Percentiles rank a stretch among this genome's conserved stretches.
phyloP scores from a whole-genome alignment of 2,888 invertebrate genomes.

The Biston stratarius region DNA sequence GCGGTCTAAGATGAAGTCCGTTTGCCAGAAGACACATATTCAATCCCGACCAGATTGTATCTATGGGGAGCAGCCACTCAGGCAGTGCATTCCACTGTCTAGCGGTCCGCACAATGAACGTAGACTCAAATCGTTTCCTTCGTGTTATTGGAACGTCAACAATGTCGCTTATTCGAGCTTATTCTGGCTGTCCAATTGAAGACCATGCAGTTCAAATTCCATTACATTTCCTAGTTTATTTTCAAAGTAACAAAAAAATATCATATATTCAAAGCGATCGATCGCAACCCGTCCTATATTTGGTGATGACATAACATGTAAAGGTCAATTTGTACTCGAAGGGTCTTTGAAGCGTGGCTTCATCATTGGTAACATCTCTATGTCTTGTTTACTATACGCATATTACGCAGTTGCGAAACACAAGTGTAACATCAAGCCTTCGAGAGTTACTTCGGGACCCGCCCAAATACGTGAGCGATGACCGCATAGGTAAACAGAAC shows the following conservation, averaged over 20 bases:
- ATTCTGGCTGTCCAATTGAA: too few relatives aligned
- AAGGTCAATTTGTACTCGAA: slow-evolving; percentile 36
- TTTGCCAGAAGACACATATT: too few relatives aligned
- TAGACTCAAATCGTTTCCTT: too few relatives aligned
- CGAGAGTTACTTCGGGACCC: slow-evolving; percentile 53
- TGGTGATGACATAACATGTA: slow-evolving; percentile 42
- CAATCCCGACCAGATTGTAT: too few relatives aligned
- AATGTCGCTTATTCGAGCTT: too few relatives aligned
- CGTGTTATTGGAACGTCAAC: too few relatives aligned
- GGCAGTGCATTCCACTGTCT: too few relatives aligned
- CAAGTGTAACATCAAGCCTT: slow-evolving; percentile 48
- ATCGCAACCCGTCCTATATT: slow-evolving; percentile 32
- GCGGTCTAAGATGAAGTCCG: too few relatives aligned
- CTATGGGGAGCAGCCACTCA: too few relatives aligned
- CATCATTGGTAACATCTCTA: slow-evolving; percentile 31
- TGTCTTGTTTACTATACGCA: slow-evolving; percentile 37
- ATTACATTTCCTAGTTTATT: too few relatives aligned
- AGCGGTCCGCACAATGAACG: too few relatives aligned
- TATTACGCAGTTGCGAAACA: slow-evolving; percentile 62
- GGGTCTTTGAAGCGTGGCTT: slow-evolving; percentile 37
- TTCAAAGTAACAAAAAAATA: slow-evolving; percentile 12
- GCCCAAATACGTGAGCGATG: slow-evolving; percentile 73
- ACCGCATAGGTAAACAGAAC: slow-evolving; percentile 69
- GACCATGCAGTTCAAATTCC: too few relatives aligned
- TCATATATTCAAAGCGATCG: slow-evolving; percentile 5